phyloP scores from a whole-genome alignment of 2,888 invertebrate genomes.

The Oligia latruncula region DNA sequence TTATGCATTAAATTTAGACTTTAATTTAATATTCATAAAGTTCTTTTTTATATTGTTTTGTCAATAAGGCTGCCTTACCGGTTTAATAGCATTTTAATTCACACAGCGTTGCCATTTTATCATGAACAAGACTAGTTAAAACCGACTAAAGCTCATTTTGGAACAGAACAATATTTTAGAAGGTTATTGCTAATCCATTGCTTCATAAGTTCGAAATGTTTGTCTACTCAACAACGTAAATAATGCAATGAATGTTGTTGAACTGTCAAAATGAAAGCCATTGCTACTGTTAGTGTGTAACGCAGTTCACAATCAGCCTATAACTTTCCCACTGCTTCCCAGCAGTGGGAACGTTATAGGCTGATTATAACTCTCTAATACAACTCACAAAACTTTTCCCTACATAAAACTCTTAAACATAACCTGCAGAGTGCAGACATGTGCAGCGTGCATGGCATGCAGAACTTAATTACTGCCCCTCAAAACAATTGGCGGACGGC shows the following conservation, averaged over 20 bases:
- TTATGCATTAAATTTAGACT: conserved; percentile 31
- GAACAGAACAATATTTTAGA: neutral
- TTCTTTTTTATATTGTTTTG: conserved; percentile 4
- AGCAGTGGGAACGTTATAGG: no score
- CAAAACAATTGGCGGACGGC: conserved; percentile 34
- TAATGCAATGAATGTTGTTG: no score
- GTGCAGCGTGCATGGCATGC: conserved; percentile 8
- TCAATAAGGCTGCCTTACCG: neutral
- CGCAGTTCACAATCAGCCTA: no score
- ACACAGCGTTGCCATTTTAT: neutral
- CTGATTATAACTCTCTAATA: neutral
- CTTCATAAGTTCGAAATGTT: no score
- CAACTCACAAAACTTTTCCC: neutral
- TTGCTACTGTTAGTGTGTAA: no score
- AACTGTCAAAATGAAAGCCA: no score
- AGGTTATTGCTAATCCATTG: no score
- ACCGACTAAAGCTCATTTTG: neutral
- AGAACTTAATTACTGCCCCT: conserved; percentile 33
- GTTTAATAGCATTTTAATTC: neutral
- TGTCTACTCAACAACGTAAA: no score
- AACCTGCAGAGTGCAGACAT: conserved; percentile 8
- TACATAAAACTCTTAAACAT: neutral
- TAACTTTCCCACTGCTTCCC: no score
- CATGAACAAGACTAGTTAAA: neutral
- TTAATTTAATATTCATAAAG: conserved; percentile 17